Evolutionary conservation across 1,140 invertebrate genomes (phyloP).

Genomic region (Rhagoletis zephyria): DNA sequence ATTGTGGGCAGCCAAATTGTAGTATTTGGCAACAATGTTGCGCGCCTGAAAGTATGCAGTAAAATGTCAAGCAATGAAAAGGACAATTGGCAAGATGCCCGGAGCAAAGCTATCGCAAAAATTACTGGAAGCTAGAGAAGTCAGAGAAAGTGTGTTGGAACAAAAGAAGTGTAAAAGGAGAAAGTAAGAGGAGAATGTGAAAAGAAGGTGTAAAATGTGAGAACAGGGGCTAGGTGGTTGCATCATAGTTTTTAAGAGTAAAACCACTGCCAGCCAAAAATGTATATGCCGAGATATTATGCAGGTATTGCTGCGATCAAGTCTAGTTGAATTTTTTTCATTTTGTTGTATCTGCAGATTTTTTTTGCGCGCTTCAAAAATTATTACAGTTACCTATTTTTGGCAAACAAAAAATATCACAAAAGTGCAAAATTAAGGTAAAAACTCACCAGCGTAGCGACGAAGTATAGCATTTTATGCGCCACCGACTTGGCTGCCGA

Average conservation of each 20-base stretch:
- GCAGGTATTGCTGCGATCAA: too few species aligned
- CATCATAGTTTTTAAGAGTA: background rate
- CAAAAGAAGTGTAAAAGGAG: background rate
- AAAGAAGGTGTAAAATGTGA: background rate
- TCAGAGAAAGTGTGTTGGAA: too few species aligned
- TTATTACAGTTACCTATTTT: background rate
- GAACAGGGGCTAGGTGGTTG: background rate
- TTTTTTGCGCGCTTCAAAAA: too few species aligned
- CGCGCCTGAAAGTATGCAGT: slow-evolving; percentile 47
- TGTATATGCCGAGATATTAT: too few species aligned
- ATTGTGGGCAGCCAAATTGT: background rate
- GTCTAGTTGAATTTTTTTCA: too few species aligned
- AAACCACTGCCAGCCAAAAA: background rate
- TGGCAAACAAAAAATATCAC: background rate
- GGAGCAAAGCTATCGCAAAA: slow-evolving; percentile 53
- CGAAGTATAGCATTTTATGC: slow-evolving; percentile 56
- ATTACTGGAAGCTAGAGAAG: slow-evolving; percentile 25
- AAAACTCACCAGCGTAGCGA: background rate
- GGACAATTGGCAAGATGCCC: slow-evolving; percentile 51
- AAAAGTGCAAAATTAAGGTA: background rate
- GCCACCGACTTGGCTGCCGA: slow-evolving; percentile 51
- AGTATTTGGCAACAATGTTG: slow-evolving; percentile 28
- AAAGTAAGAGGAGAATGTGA: background rate
- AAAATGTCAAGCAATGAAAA: slow-evolving; percentile 52
- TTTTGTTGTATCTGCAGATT: too few species aligned